A percentile compares a stretch with the other conserved stretches of the same genome.
Conservation (phyloP, 2,113 vertebrate genomes). For the Pogonocichla stellata region DNA sequence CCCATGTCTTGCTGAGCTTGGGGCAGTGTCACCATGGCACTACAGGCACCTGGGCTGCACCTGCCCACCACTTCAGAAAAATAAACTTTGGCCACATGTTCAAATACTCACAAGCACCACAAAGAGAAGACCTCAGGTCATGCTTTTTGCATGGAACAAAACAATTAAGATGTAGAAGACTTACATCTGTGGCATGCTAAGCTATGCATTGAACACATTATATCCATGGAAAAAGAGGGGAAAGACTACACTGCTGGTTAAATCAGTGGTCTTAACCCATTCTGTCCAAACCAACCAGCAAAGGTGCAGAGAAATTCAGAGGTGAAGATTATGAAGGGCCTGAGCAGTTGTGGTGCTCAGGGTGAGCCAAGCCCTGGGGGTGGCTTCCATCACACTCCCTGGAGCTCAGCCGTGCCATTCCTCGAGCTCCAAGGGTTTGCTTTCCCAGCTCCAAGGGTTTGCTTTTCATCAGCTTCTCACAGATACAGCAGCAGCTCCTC, state of each 20-base stretch:
- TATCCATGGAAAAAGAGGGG: background rate
- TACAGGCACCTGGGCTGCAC: background rate
- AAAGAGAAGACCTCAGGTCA: background rate
- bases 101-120: background rate
- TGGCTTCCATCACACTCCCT: background rate
- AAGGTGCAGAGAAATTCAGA: background rate
- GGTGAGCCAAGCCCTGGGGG: background rate
- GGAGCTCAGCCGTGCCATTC: rapidly evolving
- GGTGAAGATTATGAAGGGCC: background rate
- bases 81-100: background rate
- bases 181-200: rapidly evolving
- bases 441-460: background rate
- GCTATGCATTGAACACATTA: rapidly evolving
- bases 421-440: background rate
- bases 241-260: rapidly evolving
- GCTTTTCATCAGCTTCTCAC: background rate
- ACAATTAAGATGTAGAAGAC: background rate
- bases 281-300: background rate
- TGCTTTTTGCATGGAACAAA: background rate
- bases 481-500: background rate
- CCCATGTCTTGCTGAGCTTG: background rate
- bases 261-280: background rate
- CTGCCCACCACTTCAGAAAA: background rate
- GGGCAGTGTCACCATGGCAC: background rate
- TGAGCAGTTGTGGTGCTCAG: rapidly evolving